Evolutionary conservation across 2,113 vertebrate species (phyloP), one percentile per base, ranked within the genome.

Genomic region (Marmota monax): DNA sequence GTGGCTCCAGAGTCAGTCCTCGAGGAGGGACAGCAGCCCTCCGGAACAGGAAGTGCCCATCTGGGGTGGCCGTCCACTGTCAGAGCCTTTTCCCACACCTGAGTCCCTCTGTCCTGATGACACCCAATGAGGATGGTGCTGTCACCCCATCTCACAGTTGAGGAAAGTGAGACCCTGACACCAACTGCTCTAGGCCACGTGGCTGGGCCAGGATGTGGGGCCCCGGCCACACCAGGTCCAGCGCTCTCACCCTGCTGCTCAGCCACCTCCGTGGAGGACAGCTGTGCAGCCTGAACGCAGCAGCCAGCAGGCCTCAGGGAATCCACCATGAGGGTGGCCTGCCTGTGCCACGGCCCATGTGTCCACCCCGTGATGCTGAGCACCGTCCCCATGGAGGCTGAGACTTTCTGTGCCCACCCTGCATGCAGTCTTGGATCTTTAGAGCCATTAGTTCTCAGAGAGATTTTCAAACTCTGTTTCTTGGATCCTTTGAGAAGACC

Each of bases 291-390:
- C 63, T 20, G 58, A 65, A 11, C 9, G 69, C 4, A 12, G 22
- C 63, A 14, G 72, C 63, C 23, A n/a, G 63, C 17, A 56, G 84
- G 29, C 14, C 39, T 83, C 14, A 10, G 20, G 17, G 65, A 56
- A 11, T n/a, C 42, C 13, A 0, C 79, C 13, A 0, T 2, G 48
- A 34, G 17, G 2, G 1, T 23, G 53, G 25, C 32, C 23, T 2
- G 39, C 16, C 22, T 27, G 10, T 25, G 11, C 80, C 80, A 16
- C 0, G 1, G 7, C 51, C 67, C 65, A 22, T 0, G 16, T 14
- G 69, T 61, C 53, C 42, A 2, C 7, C 42, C 18, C 4, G 1
- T 11, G 0, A 20, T 4, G 58, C 2, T 27, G 8, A 45, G 32
- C 56, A 11, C 16, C 4, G 1, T 5, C 42, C 58, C 1, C 1